Evolutionary conservation across 2,888 invertebrate species (phyloP), one percentile per base, ranked within the genome.

Genomic region (Crematogaster levior): DNA sequence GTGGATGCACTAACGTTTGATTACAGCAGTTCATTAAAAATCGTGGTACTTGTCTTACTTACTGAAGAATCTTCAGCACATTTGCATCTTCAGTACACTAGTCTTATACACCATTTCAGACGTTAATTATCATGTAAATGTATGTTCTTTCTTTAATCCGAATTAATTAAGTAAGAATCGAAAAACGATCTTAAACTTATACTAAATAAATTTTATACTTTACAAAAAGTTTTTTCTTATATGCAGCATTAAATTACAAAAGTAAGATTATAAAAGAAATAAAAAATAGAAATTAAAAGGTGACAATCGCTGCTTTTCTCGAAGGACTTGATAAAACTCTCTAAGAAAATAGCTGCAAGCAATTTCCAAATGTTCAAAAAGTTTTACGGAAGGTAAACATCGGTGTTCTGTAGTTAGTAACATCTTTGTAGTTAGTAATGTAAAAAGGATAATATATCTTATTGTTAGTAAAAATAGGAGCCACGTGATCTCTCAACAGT

Each of bases 21-120:
- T 75, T 37, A 46, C 40, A 63, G 12, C 43, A 81, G 21, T 27
- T 77, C 58, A 21, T 82, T 66, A 77, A 68, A 37, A 60, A 60
- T 73, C 51, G 15, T 24, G 34, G n/a, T 34, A 66, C 51, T 70
- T 70, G 24, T 37, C 24, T 72, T 53, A 70, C 21, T 53, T 70
- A 24, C 24, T 37, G 51, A 3, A 37, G 3, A 70, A 37, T 10
- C 24, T 10, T 53, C 21, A 4, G 18, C 15, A 4, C 7, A 15
- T 21, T 34, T 18, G 24, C 18, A 51, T n/a, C 66, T 68, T 51
- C 15, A 53, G 15, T 3, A 15, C n/a, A 30, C 24, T 37, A 30
- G 21, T 51, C 18, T 21, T 18, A 18, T 24, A 27, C 9, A 3
- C 10, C 27, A 6, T 12, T n/a, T 21, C 46, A 46, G 18, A 18